Base-by-base conservation (phyloP, 2,888 invertebrate genomes). In the Caenorhabditis sp. region DNA sequence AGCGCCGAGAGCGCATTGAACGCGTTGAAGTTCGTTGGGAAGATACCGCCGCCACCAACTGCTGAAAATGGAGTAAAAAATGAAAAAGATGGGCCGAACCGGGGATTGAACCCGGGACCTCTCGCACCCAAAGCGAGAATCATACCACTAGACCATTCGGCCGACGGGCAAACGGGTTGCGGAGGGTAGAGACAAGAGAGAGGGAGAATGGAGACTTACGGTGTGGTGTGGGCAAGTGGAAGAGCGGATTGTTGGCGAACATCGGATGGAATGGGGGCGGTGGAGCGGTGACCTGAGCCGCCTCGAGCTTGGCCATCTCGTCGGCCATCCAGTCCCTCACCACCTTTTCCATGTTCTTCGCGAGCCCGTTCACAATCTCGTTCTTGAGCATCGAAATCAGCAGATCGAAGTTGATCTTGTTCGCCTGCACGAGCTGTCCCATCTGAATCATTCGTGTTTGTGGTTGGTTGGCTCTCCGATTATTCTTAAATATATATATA, bases 351-450 rank as follows among this genome's bases (percentile, higher is more conserved):
- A 96, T 94, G 46, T 95, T 91, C 83, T 93, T 94, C 17, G 94
- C 93, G 46, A 96, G 90, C 1, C 94, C 94, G 37, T 94, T 92
- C 24, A 94, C 93, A 82, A 96, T 94, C 91, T 96, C 96, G 58
- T 93, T 93, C 91, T 96, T 96, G 5, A 97, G 92, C 63, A 94
- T 93, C 88, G 95, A 95, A n/a, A 95, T 95, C 56, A 97, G 91
- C 61, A 94, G 94, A 89, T 95, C 94, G 45, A 78, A 50, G 39
- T 83, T 79, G 0, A 70, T 27, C 15, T 74, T 68, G 48, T 26
- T 45, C 13, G 27, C 8, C 4, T 59, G 32, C 20, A n/a, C n/a
- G n/a, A n/a, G n/a, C n/a, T n/a, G n/a, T n/a, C 39, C 2, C 15
- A 52, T 22, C 62, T 62, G 32, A 22, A 56, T 6, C 15, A 46